A percentile compares a stretch with the other conserved stretches of the same genome.
phyloP scores from a whole-genome alignment of 2,113 vertebrate species.

The Myocastor coypus region DNA sequence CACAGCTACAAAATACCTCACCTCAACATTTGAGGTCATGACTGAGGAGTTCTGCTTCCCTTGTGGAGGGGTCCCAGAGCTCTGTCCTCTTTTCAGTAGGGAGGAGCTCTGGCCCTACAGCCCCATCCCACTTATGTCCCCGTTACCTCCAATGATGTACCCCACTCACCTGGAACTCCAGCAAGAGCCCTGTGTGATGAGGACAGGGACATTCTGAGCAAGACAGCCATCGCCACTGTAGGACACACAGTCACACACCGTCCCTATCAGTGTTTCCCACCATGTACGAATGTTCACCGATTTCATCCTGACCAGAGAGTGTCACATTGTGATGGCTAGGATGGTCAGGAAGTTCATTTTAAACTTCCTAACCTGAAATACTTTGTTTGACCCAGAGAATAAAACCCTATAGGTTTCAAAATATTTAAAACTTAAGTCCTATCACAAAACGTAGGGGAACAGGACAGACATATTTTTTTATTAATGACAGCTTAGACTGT shows the following conservation, averaged over 20 bases:
- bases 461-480: too few relatives aligned
- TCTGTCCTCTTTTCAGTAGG: not conserved
- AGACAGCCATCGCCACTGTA: fast-evolving
- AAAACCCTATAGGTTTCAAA: not conserved
- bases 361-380: not conserved
- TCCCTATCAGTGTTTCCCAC: fast-evolving
- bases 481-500: not conserved
- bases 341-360: not conserved
- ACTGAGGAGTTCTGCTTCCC: not conserved
- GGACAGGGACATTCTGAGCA: not conserved
- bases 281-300: fast-evolving
- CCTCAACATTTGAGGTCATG: not conserved
- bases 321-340: fast-evolving
- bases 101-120: too few relatives aligned
- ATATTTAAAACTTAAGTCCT: not conserved
- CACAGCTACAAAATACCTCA: too few relatives aligned
- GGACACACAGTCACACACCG: not conserved
- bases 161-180: not conserved
- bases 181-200: fast-evolving
- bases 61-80: not conserved
- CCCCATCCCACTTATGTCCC: fast-evolving
- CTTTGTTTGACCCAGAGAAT: not conserved
- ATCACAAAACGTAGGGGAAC: not conserved
- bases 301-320: not conserved
- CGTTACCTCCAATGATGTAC: not conserved